Evolutionary conservation across 2,888 invertebrate genomes (phyloP), one percentile per base, ranked within the genome.

Genomic region (Dasypolia templi): DNA sequence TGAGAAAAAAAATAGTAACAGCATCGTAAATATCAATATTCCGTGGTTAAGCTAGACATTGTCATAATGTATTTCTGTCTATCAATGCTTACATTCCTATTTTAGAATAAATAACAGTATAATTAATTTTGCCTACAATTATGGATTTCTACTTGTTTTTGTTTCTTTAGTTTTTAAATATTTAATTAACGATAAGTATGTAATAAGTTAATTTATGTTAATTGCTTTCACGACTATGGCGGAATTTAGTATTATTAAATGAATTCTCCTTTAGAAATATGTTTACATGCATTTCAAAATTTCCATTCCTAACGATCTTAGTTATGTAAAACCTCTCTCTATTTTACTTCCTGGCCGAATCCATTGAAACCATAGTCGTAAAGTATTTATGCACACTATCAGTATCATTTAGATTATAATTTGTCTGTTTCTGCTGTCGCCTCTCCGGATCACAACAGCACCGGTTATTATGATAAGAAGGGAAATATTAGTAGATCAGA

Each of bases 371-470:
- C 67, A 51, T 75, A 72, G 81, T 81, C 81, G 71, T 81, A 56
- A 76, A 68, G 53, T 35, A 55, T 56, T 68, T 51, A 64, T 63
- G 79, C 75, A 84, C 77, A 66, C 55, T 75, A 49, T 74, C 61
- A 55, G 1, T 70, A 72, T 86, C 42, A 73, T 75, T 86, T 74
- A 22, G n/a, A 58, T 77, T 75, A 61, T 55, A 29, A 29, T 75
- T 75, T 72, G 55, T 80, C 82, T 84, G 72, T 87, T 77, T 81
- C 85, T 86, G 83, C 86, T 89, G 86, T 91, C 88, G 88, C 90
- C 89, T 79, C 88, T 91, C 89, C 87, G 88, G 89, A 88, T 79
- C 91, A 89, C 87, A 91, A 91, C 89, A 90, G 87, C 87, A 77
- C 70, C 51, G 72, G 76, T 68, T 79, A 70, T 58, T 22, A 64